Base-by-base conservation (phyloP, 1,140 invertebrate species). In the Sarcophaga bullata region DNA sequence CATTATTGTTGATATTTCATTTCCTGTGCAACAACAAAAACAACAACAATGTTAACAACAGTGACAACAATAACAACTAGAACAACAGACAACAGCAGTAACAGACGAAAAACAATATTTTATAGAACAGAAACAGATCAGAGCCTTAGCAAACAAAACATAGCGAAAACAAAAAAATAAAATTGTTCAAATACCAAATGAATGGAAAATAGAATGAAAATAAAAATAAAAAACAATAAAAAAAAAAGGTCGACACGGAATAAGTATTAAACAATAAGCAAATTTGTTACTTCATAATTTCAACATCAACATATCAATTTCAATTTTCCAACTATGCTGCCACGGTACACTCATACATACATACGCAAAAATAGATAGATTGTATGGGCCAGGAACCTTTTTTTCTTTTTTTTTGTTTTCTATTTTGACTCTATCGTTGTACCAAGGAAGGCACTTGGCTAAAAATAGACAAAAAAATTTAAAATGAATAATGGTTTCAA, bases 401-500 rank as follows among this genome's bases (percentile, higher is more conserved):
- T 68, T 68, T 68, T 68, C 3, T 68, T 19, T 8, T 68, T 37
- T 37, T 37, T 37, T 37, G 1, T 37, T 37, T 37, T 37, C 25
- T 68, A 6, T n/a, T 58, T 11, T 58, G 6, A 58, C 54, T 58
- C 54, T 58, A n/a, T 58, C 10, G 62, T 19, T 68, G 62, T 17
- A 19, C 62, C 8, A 50, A 78, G 25, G 15, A 48, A 78, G 25
- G 15, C 48, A 78, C 75, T 78, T 78, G 48, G 75, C 75, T 19
- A n/a, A 49, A 10, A 50, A 78, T 37, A 73, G 46, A 46, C 9
- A 73, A 73, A 46, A 73, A 19, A 25, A 37, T 13, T 50, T 19
- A 78, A 78, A 50, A 78, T 78, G 75, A 78, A 78, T 19, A 78
- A 78, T 78, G 75, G 75, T 78, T 78, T 78, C 75, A 78, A 78